phyloP scores from a whole-genome alignment of 2,113 vertebrate species.

The Callocephalon fimbriatum region DNA sequence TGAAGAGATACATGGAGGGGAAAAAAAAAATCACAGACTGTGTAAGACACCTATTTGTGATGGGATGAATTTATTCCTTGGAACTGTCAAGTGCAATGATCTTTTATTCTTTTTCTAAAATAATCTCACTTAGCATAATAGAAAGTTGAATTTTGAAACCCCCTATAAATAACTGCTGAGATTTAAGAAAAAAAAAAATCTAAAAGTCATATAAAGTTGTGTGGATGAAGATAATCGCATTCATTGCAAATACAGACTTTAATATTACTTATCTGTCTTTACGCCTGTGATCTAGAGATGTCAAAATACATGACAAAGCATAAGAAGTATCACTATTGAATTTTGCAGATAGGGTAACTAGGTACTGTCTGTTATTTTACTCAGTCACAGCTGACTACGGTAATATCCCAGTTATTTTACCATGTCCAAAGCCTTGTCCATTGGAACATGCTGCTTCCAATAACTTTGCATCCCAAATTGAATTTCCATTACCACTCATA shows the following conservation, averaged over 20 bases:
- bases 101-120: conserved; percentile 3
- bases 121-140: not conserved
- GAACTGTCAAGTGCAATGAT: conserved; percentile 8
- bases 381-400: not conserved
- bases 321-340: not conserved
- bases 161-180: not conserved
- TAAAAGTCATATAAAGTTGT: not conserved
- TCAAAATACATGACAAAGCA: conserved; percentile 39
- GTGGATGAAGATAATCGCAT: conserved; percentile 2
- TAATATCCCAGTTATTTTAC: not conserved
- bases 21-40: not conserved
- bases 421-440: not conserved
- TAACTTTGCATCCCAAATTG: not conserved
- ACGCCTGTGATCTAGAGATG: conserved; percentile 12
- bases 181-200: not conserved
- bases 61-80: conserved; percentile 8
- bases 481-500: not conserved
- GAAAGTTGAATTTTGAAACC: not conserved
- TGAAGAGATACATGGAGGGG: not conserved
- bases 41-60: not conserved
- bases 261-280: conserved; percentile 34
- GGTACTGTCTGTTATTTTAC: not conserved
- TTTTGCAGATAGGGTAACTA: not conserved
- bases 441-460: not conserved
- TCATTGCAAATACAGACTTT: conserved; percentile 24